These are phyloP conservation scores for Dynastes hyllus DNA, from an alignment of 2,888 invertebrate species.

Conservation along the genomic window DNA sequence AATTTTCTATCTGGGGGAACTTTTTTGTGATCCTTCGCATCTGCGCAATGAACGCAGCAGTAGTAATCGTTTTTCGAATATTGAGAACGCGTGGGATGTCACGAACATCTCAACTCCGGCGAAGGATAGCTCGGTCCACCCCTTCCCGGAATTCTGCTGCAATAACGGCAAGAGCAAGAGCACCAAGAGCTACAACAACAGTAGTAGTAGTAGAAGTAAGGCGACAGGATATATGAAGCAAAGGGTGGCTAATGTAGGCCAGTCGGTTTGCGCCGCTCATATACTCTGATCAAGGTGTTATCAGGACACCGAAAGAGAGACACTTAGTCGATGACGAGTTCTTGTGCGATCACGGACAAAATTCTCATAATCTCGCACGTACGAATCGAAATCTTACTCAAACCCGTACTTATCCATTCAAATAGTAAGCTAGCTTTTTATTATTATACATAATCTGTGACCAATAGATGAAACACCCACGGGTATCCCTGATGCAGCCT, in stretches of 20 bases:
- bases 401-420: background rate
- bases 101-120: background rate
- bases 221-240: conserved; percentile 52
- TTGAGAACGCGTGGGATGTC: conserved; percentile 10
- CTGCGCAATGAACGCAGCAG: too few species aligned
- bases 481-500: conserved; percentile 57
- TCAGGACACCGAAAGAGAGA: conserved; percentile 44
- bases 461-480: conserved; percentile 28
- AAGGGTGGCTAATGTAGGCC: conserved; percentile 67
- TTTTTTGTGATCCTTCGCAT: too few species aligned
- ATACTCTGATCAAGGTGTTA: conserved; percentile 55
- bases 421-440: background rate
- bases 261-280: conserved; percentile 64
- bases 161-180: conserved; percentile 28
- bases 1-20: too few species aligned
- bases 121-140: background rate
- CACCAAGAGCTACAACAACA: conserved; percentile 20
- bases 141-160: conserved; percentile 11
- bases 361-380: background rate
- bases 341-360: conserved; percentile 40
- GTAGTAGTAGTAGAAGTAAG: conserved; percentile 43
- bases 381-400: background rate
- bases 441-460: conserved; percentile 17
- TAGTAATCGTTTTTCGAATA: background rate
- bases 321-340: conserved; percentile 44